A percentile compares a stretch with the other conserved stretches of the same genome.
phyloP scores from a whole-genome alignment of 2,797 vertebrate genomes.

The Podargus strigoides region DNA sequence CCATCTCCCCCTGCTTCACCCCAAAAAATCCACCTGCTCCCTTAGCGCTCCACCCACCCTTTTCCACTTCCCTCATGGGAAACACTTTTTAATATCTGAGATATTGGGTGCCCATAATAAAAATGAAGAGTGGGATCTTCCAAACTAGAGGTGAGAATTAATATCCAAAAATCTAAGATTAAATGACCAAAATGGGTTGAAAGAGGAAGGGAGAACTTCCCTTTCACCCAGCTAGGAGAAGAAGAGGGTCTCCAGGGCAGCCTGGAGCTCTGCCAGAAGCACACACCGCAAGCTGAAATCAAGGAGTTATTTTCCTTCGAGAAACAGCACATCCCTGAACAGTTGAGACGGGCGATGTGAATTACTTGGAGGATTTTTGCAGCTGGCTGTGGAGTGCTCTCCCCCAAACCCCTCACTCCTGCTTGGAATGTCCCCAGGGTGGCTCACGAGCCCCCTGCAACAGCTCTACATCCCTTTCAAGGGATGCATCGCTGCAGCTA shows the following conservation, averaged over 20 bases:
- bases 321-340: background rate
- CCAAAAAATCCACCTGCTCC: rapidly evolving
- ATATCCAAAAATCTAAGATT: background rate
- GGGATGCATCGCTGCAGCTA: background rate
- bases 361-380: background rate
- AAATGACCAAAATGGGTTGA: background rate
- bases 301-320: background rate
- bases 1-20: background rate
- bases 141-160: background rate
- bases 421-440: background rate
- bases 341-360: rapidly evolving
- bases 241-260: background rate
- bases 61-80: background rate
- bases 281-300: background rate
- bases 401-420: background rate
- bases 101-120: background rate
- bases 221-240: background rate
- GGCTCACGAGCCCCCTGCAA: background rate
- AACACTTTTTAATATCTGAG: background rate
- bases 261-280: background rate
- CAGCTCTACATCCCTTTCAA: background rate
- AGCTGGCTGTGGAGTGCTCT: background rate
- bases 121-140: background rate
- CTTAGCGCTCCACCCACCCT: background rate
- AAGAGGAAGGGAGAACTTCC: background rate